A percentile compares a stretch with the other conserved stretches of the same genome.
These are phyloP conservation scores for Cerceris rybyensis DNA, from an alignment of 2,888 invertebrate species.

Conservation along the genomic window DNA sequence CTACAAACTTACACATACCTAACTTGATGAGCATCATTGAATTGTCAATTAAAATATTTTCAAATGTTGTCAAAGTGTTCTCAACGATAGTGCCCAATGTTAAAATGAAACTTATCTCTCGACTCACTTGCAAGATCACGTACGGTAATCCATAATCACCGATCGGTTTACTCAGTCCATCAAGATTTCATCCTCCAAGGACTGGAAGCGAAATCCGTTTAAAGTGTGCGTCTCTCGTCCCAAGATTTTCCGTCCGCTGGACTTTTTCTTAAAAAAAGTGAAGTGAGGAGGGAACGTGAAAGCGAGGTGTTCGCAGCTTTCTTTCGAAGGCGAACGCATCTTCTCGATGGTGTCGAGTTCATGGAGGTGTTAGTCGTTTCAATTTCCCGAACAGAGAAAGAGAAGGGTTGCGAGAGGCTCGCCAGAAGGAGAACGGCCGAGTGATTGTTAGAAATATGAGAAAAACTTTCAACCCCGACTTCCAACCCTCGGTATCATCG, in stretches of 20 bases:
- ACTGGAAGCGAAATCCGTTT: background rate
- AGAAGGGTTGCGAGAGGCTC: slow-evolving; percentile 14
- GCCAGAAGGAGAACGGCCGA: slow-evolving; percentile 31
- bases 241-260: slow-evolving; percentile 13
- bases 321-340: slow-evolving; percentile 24
- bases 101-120: no score
- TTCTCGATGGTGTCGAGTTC: slow-evolving; percentile 43
- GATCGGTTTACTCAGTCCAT: no score
- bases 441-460: slow-evolving; percentile 69
- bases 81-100: no score
- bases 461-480: slow-evolving; percentile 62
- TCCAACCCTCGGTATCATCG: slow-evolving; percentile 38
- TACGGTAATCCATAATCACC: no score
- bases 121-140: no score
- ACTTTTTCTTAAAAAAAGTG: slow-evolving; percentile 22
- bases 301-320: slow-evolving; percentile 7
- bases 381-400: slow-evolving; percentile 56
- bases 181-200: background rate
- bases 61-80: no score
- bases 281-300: slow-evolving; percentile 7
- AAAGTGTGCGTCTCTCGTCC: background rate
- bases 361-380: slow-evolving; percentile 60
- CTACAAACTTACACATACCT: no score
- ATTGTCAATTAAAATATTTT: no score
- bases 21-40: no score